Base-by-base conservation (phyloP, 92 coral and sea anemone species). In the Hydrozoanthus gracilis region DNA sequence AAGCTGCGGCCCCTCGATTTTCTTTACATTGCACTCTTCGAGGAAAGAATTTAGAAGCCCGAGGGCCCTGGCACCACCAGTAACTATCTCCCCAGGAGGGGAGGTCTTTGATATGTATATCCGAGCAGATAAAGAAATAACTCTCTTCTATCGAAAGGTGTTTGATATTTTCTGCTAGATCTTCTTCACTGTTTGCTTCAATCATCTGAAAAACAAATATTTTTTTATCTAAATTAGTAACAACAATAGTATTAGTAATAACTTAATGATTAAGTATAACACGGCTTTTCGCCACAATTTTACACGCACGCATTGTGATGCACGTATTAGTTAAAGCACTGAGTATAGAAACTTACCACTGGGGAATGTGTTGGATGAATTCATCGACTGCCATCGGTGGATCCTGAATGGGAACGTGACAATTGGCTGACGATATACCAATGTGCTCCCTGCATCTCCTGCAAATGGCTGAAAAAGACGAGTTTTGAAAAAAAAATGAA, bases 371-470 rank as follows among this genome's bases (percentile, higher is more conserved):
- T 68, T 10, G 73, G 12, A 68, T 18, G 73, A 14, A 47, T 35
- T 68, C 73, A 27, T 7, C 73, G 73, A 68, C 73, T 68, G 48
- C 73, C 73, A 27, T 12, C 11, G 48, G 47, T 20, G 73, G 39
- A 7, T 68, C 73, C 12, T 68, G 73, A 5, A 20, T 1, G 13
- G 73, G 48, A 45, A 68, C 73, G 47, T 68, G 73, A 68, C 73
- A 68, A 68, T 1, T 14, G 39, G 73, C 73, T 20, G 11, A 5
- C 73, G 73, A 68, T 68, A 20, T 68, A 0, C 49, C 13, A 7
- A 68, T 68, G 48, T 68, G 73, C 47, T 68, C 73, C 73, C 73
- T 68, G 73, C 73, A 68, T 27, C 47, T 68, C 39, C 73, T 68
- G 73, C 73, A 68, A 68, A 68, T 68, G 73, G 73, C 73, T 68